Conservation (phyloP, 2,888 invertebrate species). For the Zaprionus bogoriensis region DNA sequence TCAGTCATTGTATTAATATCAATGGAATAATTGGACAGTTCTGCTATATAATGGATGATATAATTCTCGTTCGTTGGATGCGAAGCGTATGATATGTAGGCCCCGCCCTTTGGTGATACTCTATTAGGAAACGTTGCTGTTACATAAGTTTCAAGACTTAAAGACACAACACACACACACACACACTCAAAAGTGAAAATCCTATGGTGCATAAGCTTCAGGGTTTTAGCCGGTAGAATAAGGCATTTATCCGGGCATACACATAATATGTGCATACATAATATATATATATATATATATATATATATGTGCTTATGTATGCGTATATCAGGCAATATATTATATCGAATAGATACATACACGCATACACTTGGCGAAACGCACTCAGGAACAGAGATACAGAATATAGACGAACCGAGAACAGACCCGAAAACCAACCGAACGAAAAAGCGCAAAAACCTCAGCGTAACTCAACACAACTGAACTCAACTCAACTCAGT, state of each 20-base stretch:
- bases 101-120: constrained; percentile 34
- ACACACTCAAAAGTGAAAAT: constrained; percentile 11
- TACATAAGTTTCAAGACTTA: constrained; percentile 55
- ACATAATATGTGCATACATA: constrained; percentile 29
- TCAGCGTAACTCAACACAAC: constrained; percentile 60
- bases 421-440: constrained; percentile 58
- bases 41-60: background rate
- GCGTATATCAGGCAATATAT: background rate
- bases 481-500: constrained; percentile 50
- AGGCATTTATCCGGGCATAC: constrained; percentile 51
- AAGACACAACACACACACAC: constrained; percentile 21
- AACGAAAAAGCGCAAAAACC: constrained; percentile 61
- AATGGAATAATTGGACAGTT: background rate
- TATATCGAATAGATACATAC: constrained; percentile 54
- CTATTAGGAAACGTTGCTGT: constrained; percentile 20
- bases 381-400: constrained; percentile 41
- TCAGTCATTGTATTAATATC: background rate
- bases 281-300: background rate
- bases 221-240: constrained; percentile 56
- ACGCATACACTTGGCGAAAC: constrained; percentile 39
- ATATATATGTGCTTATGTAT: background rate
- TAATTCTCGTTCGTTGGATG: background rate
- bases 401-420: constrained; percentile 49
- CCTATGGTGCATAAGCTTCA: constrained; percentile 18
- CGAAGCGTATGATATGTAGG: constrained; percentile 1